These are phyloP conservation scores for Baronia brevicornis DNA, from an alignment of 2,888 invertebrate genomes.

Conservation along the genomic window DNA sequence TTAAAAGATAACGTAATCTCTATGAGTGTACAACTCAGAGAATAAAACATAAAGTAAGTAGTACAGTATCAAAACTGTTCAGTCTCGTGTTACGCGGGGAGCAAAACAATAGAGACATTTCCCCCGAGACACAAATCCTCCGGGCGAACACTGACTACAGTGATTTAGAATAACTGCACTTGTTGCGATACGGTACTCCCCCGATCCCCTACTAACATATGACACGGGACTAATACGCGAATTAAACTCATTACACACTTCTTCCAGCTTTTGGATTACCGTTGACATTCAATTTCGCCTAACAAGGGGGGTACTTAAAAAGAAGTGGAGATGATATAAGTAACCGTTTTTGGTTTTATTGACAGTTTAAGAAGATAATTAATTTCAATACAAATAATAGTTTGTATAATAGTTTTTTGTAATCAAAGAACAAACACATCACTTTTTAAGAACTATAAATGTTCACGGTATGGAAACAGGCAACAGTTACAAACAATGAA, in stretches of 20 bases:
- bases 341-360: too few species aligned
- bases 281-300: conserved; percentile 1
- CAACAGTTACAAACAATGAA: too few species aligned
- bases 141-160: conserved; percentile 47
- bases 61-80: conserved; percentile 40
- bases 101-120: conserved; percentile 41
- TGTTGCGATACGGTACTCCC: conserved; percentile 38
- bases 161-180: conserved; percentile 70
- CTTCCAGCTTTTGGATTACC: conserved; percentile 23
- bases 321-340: too few species aligned
- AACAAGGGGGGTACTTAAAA: not conserved
- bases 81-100: conserved; percentile 26
- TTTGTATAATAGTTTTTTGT: too few species aligned
- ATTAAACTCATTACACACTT: conserved; percentile 44
- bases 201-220: conserved; percentile 40
- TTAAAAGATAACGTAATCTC: too few species aligned
- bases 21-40: too few species aligned
- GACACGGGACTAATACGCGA: conserved; percentile 52
- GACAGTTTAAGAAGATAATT: too few species aligned
- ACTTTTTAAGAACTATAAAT: too few species aligned
- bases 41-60: conserved; percentile 3
- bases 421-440: conserved; percentile 1
- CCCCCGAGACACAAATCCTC: conserved; percentile 57
- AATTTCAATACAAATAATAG: too few species aligned
- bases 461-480: too few species aligned